Evolutionary conservation across 2,888 invertebrate genomes (phyloP), one percentile per base, ranked within the genome.

Genomic region (Lamproptera curius): DNA sequence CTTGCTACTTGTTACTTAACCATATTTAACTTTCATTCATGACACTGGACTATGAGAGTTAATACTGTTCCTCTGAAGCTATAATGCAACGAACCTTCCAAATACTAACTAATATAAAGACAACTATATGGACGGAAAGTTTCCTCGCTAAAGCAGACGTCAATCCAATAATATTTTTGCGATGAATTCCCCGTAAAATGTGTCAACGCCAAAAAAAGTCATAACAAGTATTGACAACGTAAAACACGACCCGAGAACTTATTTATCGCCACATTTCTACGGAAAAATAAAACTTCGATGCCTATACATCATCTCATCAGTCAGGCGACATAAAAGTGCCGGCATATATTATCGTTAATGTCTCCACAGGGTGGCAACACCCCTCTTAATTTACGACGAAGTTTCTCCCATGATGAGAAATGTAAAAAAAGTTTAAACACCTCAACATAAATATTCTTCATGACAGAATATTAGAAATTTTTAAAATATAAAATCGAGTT

Each of bases 281-380:
- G 28, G 13, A 16, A 23, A 2, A 28, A 16, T n/a, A 40, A 40
- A 40, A 26, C n/a, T 28, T 26, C 26, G 11, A 40, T 40, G 28
- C 28, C 20, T 35, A 16, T 43, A 26, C 8, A 31, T 28, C 28
- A 33, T 31, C 26, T 14, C 37, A 38, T 31, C 28, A 44, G 39
- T 45, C 31, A 39, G 13, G 16, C 14, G 33, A 39, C 45, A 20
- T 34, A 14, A 40, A 31, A 45, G 16, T 33, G 39, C 39, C 15
- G 23, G 33, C 33, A 16, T 45, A 39, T 39, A 39, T 39, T 45
- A 39, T 31, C 33, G 45, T 33, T 44, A 37, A 44, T 44, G 44
- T 10, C 16, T 11, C 38, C 38, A 20, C 38, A 33, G 16, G 45
- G 17, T 31, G 23, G 20, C n/a, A 14, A 20, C 11, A 3, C 17